phyloP scores from a whole-genome alignment of 2,113 vertebrate genomes.

The Rhynchomys soricoides region DNA sequence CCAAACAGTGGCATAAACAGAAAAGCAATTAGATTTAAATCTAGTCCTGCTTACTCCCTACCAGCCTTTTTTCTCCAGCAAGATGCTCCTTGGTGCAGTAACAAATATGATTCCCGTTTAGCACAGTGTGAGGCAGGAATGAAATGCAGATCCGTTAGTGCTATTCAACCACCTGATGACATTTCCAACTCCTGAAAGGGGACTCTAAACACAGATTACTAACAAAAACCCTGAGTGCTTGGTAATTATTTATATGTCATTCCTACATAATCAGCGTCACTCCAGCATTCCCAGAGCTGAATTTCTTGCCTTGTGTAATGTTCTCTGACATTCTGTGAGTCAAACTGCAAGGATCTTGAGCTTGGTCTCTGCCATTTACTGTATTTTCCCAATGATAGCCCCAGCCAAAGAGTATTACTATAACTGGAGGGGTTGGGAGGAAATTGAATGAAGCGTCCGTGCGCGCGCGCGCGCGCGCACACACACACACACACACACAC shows the following conservation, averaged over 20 bases:
- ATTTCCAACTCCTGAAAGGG: constrained; percentile 75
- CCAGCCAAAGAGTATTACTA: background rate
- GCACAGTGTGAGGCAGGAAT: constrained; percentile 67
- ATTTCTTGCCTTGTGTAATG: background rate
- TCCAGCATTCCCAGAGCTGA: background rate
- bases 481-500: background rate
- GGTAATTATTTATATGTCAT: constrained; percentile 64
- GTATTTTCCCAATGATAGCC: background rate
- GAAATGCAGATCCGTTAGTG: constrained; percentile 71
- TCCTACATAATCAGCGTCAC: constrained; percentile 36
- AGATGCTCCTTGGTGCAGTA: constrained; percentile 63
- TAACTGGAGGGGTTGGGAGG: accelerated
- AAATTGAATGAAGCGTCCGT: constrained; percentile 5
- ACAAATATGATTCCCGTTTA: constrained; percentile 74
- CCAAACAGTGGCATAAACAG: background rate
- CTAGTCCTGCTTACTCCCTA: constrained; percentile 65
- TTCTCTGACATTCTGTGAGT: constrained; percentile 59
- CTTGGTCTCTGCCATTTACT: background rate
- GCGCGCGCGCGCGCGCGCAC: too few species aligned
- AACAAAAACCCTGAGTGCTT: constrained; percentile 22
- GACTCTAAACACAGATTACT: constrained; percentile 72
- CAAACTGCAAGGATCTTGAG: constrained; percentile 14
- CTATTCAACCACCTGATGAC: constrained; percentile 59
- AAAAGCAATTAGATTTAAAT: constrained; percentile 80
- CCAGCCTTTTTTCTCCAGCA: constrained; percentile 6